Conservation (phyloP, 2,888 invertebrate genomes). For the Caenorhabditis wallacei region DNA sequence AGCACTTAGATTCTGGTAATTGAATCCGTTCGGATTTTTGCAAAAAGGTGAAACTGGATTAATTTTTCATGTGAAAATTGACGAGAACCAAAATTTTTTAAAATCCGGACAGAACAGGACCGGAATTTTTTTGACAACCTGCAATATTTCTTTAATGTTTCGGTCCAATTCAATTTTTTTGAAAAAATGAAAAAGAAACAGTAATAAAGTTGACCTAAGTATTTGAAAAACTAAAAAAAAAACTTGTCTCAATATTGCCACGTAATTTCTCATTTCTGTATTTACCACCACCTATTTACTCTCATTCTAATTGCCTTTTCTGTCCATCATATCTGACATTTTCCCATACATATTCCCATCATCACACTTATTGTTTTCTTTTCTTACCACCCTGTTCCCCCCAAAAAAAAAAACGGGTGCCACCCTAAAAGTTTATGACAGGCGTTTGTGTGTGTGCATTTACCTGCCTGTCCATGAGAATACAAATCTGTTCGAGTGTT, state of each 20-base stretch:
- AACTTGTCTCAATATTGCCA: too few relatives aligned
- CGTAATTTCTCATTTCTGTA: not conserved
- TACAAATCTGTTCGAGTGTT: constrained; percentile 1
- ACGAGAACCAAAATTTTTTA: too few relatives aligned
- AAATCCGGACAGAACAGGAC: too few relatives aligned
- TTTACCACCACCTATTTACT: constrained; percentile 16
- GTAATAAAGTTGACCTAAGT: too few relatives aligned
- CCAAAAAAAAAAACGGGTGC: not conserved
- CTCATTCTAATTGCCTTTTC: constrained; percentile 25
- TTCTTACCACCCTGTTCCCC: not conserved
- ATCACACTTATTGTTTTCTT: constrained; percentile 14
- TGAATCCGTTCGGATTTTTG: constrained; percentile 13
- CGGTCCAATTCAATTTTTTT: too few relatives aligned
- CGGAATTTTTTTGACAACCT: too few relatives aligned
- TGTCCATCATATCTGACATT: constrained; percentile 34
- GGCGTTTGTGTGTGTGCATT: not conserved
- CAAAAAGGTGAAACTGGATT: not conserved
- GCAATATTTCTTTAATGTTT: too few relatives aligned
- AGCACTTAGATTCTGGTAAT: constrained; percentile 11
- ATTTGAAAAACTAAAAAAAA: too few relatives aligned
- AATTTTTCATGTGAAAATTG: not conserved
- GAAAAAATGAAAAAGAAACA: too few relatives aligned
- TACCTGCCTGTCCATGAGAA: not conserved
- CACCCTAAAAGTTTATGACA: constrained; percentile 44
- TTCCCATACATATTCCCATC: not conserved